A percentile compares a stretch with the other conserved stretches of the same genome.
phyloP scores from a whole-genome alignment of 2,797 vertebrate genomes.

The Enteromius radiatus region DNA sequence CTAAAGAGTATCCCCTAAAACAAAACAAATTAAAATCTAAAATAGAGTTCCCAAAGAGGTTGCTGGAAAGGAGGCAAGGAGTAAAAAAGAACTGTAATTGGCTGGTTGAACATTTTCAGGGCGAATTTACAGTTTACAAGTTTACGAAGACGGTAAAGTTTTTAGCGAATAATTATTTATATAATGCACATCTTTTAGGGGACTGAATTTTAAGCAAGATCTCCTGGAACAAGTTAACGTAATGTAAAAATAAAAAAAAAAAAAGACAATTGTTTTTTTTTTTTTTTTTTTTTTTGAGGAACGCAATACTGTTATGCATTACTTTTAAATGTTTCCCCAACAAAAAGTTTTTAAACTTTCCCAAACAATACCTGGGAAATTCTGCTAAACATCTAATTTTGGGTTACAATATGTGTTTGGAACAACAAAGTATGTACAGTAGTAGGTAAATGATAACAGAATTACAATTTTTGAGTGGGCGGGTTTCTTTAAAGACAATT shows the following conservation, averaged over 20 bases:
- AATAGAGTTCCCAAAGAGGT: constrained; percentile 79
- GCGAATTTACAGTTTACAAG: constrained; percentile 32
- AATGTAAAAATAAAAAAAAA: background rate
- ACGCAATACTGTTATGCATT: background rate
- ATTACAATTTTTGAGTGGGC: background rate
- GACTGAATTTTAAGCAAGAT: background rate
- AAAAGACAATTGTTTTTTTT: too few relatives aligned
- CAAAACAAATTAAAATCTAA: constrained; percentile 70
- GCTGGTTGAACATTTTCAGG: constrained; percentile 35
- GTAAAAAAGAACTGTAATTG: constrained; percentile 39
- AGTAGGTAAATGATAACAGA: background rate
- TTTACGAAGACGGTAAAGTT: background rate
- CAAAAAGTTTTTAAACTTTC: background rate
- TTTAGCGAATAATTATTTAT: background rate
- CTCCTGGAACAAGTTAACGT: background rate
- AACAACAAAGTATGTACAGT: background rate
- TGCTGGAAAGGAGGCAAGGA: constrained; percentile 67
- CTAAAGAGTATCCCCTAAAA: constrained; percentile 74
- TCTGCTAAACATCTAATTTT: background rate
- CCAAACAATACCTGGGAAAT: background rate
- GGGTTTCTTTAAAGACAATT: background rate
- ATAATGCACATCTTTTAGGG: background rate
- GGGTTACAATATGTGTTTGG: background rate
- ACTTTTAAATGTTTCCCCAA: background rate
- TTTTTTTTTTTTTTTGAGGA: background rate